Base-by-base conservation (phyloP, 2,113 vertebrate genomes). In the Chaetops frenatus region DNA sequence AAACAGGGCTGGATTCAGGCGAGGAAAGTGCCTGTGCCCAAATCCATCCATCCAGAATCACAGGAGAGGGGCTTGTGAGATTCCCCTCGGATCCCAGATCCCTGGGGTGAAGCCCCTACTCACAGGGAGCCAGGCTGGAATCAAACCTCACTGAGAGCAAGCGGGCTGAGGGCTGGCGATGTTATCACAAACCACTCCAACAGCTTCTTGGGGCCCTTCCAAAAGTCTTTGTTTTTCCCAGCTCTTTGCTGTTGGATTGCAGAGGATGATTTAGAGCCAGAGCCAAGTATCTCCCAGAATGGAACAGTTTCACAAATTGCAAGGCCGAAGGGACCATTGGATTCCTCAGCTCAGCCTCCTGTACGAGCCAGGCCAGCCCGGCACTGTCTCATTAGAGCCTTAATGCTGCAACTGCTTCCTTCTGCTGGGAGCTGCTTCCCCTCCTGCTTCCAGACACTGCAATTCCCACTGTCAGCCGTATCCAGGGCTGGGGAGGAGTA, bases 281-380 rank as follows among this genome's bases (percentile, higher is more conserved):
- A 93, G 96, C 87, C 93, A 92, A 14, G 81, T 90, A 94, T 96
- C 92, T 92, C 91, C 81, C 79, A 90, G 79, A 96, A 95, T 74
- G 93, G 92, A 95, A 56, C 56, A 64, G 81, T 94, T 94, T 74
- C 85, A 73, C 93, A 93, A 94, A 90, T 71, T 65, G 85, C 73
- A 66, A 80, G 93, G 92, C 95, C 51, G 18, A 96, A 78, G 94
- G 87, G 92, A 94, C 85, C 72, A 24, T 40, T 83, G 66, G 85
- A 94, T 96, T 95, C 74, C 27, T 7, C 87, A 65, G 87, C 15
- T 81, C 79, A 85, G 45, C 91, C 90, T 90, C 77, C 91, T 58
- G 91, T 6, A 33, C 3, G 10, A 89, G 95, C 62, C 84, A 80
- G 94, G 42, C 87, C 93, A 85, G 87, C 91, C 67, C 92, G 25